Percentiles rank a stretch among this genome's conserved stretches.
phyloP scores from a whole-genome alignment of 2,888 invertebrate genomes.

The Leucoma salicis region DNA sequence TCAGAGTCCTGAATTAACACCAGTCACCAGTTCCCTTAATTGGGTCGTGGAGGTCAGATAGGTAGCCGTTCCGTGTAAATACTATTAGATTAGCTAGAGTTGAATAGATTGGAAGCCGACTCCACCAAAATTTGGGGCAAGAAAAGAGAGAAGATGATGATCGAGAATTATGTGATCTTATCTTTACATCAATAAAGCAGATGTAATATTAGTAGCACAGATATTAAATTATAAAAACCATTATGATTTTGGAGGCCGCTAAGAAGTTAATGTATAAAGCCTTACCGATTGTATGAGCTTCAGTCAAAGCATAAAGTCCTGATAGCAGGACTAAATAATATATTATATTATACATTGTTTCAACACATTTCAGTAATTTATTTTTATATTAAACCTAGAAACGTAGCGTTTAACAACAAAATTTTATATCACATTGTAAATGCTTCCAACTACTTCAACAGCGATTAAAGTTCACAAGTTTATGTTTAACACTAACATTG shows the following conservation, averaged over 20 bases:
- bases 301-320: constrained; percentile 39
- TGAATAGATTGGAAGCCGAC: too few species aligned
- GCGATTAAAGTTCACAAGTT: constrained; percentile 43
- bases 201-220: neutral
- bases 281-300: constrained; percentile 50
- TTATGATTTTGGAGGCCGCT: too few species aligned
- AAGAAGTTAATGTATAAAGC: constrained; percentile 10
- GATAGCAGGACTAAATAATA: constrained; percentile 40
- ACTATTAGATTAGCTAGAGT: too few species aligned
- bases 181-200: too few species aligned
- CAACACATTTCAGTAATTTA: constrained; percentile 10
- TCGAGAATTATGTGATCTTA: too few species aligned
- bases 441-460: constrained; percentile 11
- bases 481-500: constrained; percentile 36
- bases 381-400: constrained; percentile 13
- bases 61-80: too few species aligned
- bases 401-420: constrained; percentile 9
- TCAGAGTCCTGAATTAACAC: too few species aligned
- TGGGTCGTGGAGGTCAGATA: too few species aligned
- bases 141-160: too few species aligned
- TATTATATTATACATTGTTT: constrained; percentile 41
- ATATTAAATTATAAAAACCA: too few species aligned
- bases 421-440: constrained; percentile 4
- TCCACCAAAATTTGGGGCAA: too few species aligned
- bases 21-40: too few species aligned